Base-by-base conservation (phyloP, 2,888 invertebrate species). In the Tricholauxania praeusta region DNA sequence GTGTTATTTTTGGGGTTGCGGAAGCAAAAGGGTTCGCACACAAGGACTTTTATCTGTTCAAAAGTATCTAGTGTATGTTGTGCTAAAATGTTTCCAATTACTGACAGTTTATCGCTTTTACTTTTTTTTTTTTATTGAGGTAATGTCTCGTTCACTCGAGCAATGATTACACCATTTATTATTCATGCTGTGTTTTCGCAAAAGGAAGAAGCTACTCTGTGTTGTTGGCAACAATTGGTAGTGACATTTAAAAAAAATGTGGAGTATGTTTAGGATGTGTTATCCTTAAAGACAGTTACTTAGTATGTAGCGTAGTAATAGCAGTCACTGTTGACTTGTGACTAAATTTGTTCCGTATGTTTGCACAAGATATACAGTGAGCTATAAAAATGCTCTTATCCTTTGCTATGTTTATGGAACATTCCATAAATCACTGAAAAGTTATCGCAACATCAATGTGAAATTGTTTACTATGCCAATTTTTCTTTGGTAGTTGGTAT, bases 91-190 rank as follows among this genome's bases (percentile, higher is more conserved):
- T 69, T 71, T 65, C 64, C 68, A 71, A 75, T 75, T 71, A 71
- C 71, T 60, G 68, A 55, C 72, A 68, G 60, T 66, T 75, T 75
- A 75, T 69, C 73, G 62, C 73, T 62, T 73, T 32, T 55, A 28
- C 62, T 64, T 53, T 17, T 12, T 49, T 64, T 63, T 48, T n/a
- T 32, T 22, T 48, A 48, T 57, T 57, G 28, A 28, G 57, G 57
- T 57, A 28, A 19, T 39, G 8, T 62, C n/a, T 63, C 63, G 63
- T 28, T 32, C 49, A 47, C 17, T 49, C 49, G 12, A 62, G 32
- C 22, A 49, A 12, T 73, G 66, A 72, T 73, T n/a, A 49, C 68
- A 57, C 22, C 75, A 72, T 75, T 71, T 73, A 75, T 75, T 75
- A 75, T 75, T 75, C 75, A 75, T 73, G 72, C 59, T 14, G 48